Evolutionary conservation across 2,888 invertebrate genomes (phyloP), one percentile per base, ranked within the genome.

Genomic region (Palloptera scutellata): DNA sequence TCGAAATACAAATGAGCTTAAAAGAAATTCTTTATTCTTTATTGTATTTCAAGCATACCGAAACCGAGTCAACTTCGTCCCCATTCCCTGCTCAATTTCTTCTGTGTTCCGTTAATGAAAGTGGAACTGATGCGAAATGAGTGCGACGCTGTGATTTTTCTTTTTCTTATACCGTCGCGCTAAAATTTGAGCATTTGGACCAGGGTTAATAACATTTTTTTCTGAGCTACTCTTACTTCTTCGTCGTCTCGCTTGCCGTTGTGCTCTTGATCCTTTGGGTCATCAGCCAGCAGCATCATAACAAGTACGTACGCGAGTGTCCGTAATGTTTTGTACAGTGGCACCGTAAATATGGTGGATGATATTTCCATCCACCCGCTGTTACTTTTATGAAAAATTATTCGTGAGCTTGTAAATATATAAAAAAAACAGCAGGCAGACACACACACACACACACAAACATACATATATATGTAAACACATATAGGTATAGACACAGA

Each of bases 1-100:
- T 11, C 53, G 64, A 64, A 51, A 64, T 67, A 63, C 55, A 68
- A 68, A 64, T 68, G 20, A 68, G 61, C 41, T 64, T 54, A 30
- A 19, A 20, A n/a, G 45, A 58, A 40, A 58, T 62, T 40, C 63
- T 59, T 43, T 52, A 51, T 43, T 48, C 20, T 9, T 55, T 12
- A 13, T 30, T 57, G 57, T 57, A 61, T 61, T 61, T 57, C 41
- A 65, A 45, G 11, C 65, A 45, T 20, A 17, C 5, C 13, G 6
- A 13, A 17, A 30, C 3, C 30, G 30, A 30, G 6, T 6, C 6
- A 40, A n/a, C 17, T 17, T 15, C 55, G 3, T 8, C 40, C 10
- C 10, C 8, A 17, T n/a, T 13, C 30, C 19, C 15, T 9, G 12
- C 3, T 48, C 30, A 45, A 61, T 57, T n/a, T 57, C 55, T 48